Conservation (phyloP, 2,113 vertebrate genomes). For the Dasyornis broadbenti region DNA sequence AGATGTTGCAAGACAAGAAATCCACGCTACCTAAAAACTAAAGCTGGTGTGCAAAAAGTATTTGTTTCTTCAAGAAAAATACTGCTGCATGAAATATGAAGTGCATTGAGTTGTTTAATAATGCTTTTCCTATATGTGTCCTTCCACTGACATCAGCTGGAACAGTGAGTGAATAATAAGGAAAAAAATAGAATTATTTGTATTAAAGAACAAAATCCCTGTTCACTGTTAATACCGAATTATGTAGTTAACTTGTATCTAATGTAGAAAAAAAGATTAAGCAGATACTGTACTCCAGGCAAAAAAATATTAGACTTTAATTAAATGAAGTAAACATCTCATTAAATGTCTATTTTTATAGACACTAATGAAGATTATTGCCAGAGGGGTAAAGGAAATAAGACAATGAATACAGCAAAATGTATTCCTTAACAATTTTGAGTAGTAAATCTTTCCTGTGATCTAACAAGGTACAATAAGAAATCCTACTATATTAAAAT, state of each 20-base stretch:
- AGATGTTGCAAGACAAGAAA: not conserved
- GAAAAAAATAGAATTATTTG: not conserved
- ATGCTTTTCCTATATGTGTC: not conserved
- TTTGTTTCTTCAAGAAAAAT: not conserved
- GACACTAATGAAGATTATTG: conserved; percentile 5
- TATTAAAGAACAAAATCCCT: not conserved
- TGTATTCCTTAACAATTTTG: not conserved
- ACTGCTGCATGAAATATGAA: not conserved
- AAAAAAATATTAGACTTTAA: conserved; percentile 36
- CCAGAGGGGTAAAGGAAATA: conserved; percentile 3
- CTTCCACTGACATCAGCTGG: not conserved
- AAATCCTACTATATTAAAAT: not conserved
- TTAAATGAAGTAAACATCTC: conserved; percentile 39
- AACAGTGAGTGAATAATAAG: not conserved
- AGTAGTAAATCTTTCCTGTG: not conserved
- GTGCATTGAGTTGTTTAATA: not conserved
- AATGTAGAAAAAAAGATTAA: not conserved
- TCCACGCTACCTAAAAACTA: not conserved
- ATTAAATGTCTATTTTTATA: conserved; percentile 17
- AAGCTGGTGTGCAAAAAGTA: not conserved
- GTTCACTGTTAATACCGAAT: not conserved
- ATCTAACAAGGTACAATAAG: conserved; percentile 5
- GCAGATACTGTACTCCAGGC: not conserved
- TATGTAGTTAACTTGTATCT: not conserved
- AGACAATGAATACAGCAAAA: not conserved